Evolutionary conservation across 2,113 vertebrate species (phyloP), one percentile per base, ranked within the genome.

Genomic region (Martes martes): DNA sequence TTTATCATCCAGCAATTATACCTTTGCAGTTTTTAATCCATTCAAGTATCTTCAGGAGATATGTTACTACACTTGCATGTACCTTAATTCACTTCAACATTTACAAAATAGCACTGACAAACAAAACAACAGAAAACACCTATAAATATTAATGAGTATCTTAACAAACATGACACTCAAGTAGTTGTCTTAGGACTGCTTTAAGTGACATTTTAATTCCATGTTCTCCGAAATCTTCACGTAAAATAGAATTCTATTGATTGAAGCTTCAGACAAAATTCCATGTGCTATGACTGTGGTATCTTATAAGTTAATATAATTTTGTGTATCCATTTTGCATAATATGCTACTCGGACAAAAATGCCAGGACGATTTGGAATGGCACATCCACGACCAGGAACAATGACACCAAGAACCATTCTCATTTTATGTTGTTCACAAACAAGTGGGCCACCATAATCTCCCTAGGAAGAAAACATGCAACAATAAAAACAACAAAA

Each of bases 271-370:
- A 91, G 84, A 39, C 16, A 78, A 2, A 19, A 28, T 83, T 73
- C 52, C 31, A 90, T 67, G 83, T 73, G 92, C 96, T 98, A 98
- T 2, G 42, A 92, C 61, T 98, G 97, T 76, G 97, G 96, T 91
- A 97, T 96, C 76, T 98, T 99, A 92, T 99, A 99, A 0, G 99
- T 99, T 97, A 99, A 97, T 97, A 99, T 98, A 91, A 99, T 99
- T 98, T 99, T 99, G 98, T 99, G 99, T 98, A 99, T 99, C 99
- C 99, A 99, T 93, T 99, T 99, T 9, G 99, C 98, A 97, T 99
- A 99, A 98, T 99, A 99, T 2, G 99, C 99, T 84, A 99, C 99
- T 26, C 99, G 99, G 94, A 99, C 99, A 97, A 99, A 99, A 97
- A 99, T 99, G 42, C 99, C 99, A 6, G 99, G 99, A 59, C 99